Evolutionary conservation across 2,888 invertebrate genomes (phyloP).

Genomic region (Trissonchulus sp.): DNA sequence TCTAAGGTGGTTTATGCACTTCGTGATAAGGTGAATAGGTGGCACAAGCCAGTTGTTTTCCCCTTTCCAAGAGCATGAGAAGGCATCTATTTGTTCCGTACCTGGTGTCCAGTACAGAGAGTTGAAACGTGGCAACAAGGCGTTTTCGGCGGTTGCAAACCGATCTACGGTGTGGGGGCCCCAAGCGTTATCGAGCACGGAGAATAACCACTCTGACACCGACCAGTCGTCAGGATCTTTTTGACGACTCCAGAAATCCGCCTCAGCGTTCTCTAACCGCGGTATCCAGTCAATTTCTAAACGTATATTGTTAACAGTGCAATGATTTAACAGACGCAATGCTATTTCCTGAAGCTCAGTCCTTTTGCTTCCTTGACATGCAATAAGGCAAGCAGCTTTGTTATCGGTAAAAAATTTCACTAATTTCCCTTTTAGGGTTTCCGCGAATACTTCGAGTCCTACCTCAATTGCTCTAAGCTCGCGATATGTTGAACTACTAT

Average conservation of each 20-base stretch:
- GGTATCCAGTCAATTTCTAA: not conserved
- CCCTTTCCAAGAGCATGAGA: not conserved
- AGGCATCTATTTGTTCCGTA: not conserved
- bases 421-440: not conserved
- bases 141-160: not conserved
- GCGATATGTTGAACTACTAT: not conserved
- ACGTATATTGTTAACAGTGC: not conserved
- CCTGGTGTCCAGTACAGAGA: not conserved
- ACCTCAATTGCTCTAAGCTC: not conserved
- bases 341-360: not conserved
- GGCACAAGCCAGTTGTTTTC: not conserved
- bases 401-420: not conserved
- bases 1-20: not conserved
- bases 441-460: not conserved
- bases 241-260: not conserved
- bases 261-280: not conserved
- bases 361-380: not conserved
- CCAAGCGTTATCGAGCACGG: not conserved
- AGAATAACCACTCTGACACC: not conserved
- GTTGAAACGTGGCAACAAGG: not conserved
- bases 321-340: not conserved
- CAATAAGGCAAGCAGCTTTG: not conserved
- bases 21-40: not conserved
- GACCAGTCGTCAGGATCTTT: not conserved
- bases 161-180: slow-evolving; percentile 10